Evolutionary conservation across 2,797 vertebrate species (phyloP).

Genomic region (Steatocranus sp.): DNA sequence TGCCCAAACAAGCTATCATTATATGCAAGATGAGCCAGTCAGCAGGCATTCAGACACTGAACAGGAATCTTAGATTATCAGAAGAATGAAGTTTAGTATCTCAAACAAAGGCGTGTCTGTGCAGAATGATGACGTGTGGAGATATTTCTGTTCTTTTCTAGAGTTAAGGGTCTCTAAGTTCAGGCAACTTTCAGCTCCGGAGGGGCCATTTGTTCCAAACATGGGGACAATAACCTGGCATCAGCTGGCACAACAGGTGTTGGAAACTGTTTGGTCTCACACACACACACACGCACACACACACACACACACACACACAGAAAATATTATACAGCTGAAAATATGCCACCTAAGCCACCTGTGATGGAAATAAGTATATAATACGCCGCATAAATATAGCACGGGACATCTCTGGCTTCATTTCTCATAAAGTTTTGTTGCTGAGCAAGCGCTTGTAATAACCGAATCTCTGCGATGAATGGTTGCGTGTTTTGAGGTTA

Average conservation of each 20-base stretch:
- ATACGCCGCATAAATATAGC: background rate
- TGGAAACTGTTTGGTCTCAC: background rate
- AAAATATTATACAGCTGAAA: slow-evolving; percentile 5
- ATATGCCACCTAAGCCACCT: background rate
- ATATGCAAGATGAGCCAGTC: background rate
- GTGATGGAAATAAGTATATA: background rate
- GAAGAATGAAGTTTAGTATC: background rate
- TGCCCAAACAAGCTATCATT: background rate
- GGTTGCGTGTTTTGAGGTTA: background rate
- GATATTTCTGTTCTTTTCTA: slow-evolving; percentile 6
- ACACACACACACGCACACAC: background rate
- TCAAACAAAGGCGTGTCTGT: background rate
- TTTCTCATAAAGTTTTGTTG: background rate
- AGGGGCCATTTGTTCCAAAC: slow-evolving; percentile 8
- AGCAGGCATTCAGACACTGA: background rate
- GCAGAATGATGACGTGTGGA: background rate
- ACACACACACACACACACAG: background rate
- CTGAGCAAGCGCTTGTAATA: background rate
- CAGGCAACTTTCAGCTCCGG: slow-evolving; percentile 37
- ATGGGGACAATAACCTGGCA: slow-evolving; percentile 34
- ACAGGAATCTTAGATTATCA: background rate
- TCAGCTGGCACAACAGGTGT: slow-evolving; percentile 71
- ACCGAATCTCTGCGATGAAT: rapidly evolving
- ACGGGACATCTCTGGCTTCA: background rate
- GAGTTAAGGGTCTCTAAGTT: slow-evolving; percentile 27